Percentiles rank a stretch among this genome's conserved stretches.
Evolutionary conservation across 1,140 invertebrate genomes (phyloP).

Genomic region (Ditylenchus dipsaci): DNA sequence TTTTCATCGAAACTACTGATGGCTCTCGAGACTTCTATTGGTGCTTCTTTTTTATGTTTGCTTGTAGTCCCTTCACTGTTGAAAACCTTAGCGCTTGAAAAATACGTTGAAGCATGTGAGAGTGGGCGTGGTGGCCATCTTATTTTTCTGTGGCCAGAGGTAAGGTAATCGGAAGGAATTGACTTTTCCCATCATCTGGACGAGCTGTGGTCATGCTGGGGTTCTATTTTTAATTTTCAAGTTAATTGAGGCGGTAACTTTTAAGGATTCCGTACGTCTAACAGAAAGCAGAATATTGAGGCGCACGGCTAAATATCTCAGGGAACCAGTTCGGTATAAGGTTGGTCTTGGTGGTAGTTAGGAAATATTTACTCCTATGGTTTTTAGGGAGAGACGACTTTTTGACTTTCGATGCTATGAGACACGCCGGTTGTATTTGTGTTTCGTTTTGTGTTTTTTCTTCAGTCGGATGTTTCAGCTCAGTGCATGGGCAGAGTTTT

Average conservation of each 20-base stretch:
- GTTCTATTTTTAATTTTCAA: no score
- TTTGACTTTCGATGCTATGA: constrained; percentile 99
- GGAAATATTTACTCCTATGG: constrained; percentile 50
- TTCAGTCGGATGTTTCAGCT: constrained; percentile 61
- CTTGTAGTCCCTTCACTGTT: constrained; percentile 54
- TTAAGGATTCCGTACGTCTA: constrained; percentile 93
- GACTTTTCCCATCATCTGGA: constrained; percentile 76
- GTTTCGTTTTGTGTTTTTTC: constrained; percentile 56
- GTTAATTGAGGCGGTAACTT: constrained; percentile 64
- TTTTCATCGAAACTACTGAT: constrained; percentile 99
- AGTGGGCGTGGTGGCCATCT: constrained; percentile 94
- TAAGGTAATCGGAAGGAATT: constrained; percentile 96
- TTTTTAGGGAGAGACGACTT: constrained; percentile 97
- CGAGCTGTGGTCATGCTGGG: constrained; percentile 96
- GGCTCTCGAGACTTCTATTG: constrained; percentile 88
- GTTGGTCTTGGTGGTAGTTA: constrained; percentile 22
- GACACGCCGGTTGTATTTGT: constrained; percentile 70
- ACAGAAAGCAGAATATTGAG: constrained; percentile 84
- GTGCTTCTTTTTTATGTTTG: constrained; percentile 61
- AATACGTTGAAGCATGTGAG: constrained; percentile 97
- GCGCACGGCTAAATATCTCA: constrained; percentile 89
- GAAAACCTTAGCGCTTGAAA: constrained; percentile 72
- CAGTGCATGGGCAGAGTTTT: constrained; percentile 96
- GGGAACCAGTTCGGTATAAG: constrained; percentile 78
- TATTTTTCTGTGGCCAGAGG: constrained; percentile 95